Evolutionary conservation across 2,888 invertebrate species (phyloP).

Genomic region (Pammene aurita): DNA sequence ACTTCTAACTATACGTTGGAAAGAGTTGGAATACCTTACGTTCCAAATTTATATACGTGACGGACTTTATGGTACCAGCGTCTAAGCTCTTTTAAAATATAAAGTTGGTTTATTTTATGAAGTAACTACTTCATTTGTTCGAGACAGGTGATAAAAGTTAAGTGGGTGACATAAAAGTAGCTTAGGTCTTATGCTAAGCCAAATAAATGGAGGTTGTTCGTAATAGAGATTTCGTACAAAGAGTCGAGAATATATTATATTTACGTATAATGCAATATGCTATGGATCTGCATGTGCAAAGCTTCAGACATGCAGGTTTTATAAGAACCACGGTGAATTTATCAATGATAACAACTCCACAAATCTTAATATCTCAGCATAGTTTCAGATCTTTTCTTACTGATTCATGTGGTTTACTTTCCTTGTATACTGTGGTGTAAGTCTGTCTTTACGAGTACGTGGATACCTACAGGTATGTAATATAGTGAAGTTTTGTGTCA

Average conservation of each 20-base stretch:
- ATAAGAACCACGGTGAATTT: not conserved
- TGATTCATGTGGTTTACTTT: no score
- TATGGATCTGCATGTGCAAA: no score
- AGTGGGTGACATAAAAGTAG: conserved; percentile 16
- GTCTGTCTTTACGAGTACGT: no score
- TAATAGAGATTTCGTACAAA: not conserved
- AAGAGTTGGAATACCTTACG: conserved; percentile 68
- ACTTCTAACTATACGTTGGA: conserved; percentile 67
- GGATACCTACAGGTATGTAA: no score
- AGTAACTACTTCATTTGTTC: conserved; percentile 15
- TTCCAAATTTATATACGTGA: conserved; percentile 50
- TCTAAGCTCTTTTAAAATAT: conserved; percentile 19
- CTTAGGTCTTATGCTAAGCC: conserved; percentile 13
- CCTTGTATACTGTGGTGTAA: no score
- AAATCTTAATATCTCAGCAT: no score
- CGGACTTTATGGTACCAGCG: conserved; percentile 40
- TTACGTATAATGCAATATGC: no score
- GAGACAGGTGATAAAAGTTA: conserved; percentile 16
- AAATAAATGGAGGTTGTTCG: conserved; percentile 10
- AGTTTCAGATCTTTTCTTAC: no score
- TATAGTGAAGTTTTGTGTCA: no score
- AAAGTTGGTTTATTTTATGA: conserved; percentile 8
- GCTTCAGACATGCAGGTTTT: not conserved
- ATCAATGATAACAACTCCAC: no score
- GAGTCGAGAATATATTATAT: conserved; percentile 1